A percentile compares a stretch with the other conserved stretches of the same genome.
phyloP scores from a whole-genome alignment of 2,113 vertebrate species.

The Craseonycteris thonglongyai region DNA sequence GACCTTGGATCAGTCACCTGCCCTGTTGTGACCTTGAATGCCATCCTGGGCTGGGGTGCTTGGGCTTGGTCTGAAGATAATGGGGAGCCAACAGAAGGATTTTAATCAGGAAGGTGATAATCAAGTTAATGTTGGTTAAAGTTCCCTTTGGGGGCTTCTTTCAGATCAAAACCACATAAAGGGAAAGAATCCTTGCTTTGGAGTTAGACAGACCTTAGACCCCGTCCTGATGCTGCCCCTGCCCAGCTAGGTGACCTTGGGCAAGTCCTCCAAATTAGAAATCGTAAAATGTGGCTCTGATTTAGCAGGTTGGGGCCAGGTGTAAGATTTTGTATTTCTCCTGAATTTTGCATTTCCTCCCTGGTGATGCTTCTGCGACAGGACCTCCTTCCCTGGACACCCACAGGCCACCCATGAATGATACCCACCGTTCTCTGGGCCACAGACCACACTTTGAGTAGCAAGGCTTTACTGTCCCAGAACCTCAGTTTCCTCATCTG shows the following conservation, averaged over 20 bases:
- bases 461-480: not conserved
- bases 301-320: not conserved
- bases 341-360: not conserved
- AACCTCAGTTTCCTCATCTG: not conserved
- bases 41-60: too few relatives aligned
- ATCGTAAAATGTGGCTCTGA: not conserved
- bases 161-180: fast-evolving
- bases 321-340: not conserved
- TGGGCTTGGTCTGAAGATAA: not conserved
- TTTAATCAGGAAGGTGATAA: not conserved
- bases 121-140: not conserved
- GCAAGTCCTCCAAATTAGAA: too few relatives aligned
- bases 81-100: not conserved
- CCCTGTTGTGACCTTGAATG: not conserved
- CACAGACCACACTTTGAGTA: too few relatives aligned
- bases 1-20: not conserved
- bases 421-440: not conserved
- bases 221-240: not conserved
- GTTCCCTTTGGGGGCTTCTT: not conserved
- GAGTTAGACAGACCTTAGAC: not conserved
- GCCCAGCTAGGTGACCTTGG: not conserved
- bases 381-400: not conserved
- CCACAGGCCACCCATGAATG: fast-evolving
- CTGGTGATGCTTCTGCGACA: not conserved
- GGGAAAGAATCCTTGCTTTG: not conserved